These are phyloP conservation scores for Perca flavescens DNA, from an alignment of 2,113 vertebrate genomes.

Conservation along the genomic window DNA sequence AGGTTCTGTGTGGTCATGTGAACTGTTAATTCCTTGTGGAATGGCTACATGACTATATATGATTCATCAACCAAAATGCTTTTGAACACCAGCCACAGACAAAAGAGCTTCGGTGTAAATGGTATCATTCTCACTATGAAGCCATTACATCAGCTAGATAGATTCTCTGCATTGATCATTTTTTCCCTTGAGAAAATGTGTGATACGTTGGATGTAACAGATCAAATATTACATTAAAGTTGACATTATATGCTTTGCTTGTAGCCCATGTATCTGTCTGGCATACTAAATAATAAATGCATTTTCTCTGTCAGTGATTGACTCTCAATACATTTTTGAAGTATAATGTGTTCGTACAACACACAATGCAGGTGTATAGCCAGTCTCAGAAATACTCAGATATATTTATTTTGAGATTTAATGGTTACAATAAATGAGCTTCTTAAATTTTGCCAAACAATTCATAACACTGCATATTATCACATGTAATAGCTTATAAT, in stretches of 20 bases:
- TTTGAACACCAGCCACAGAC: not conserved
- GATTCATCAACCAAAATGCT: constrained; percentile 19
- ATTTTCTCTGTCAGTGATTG: constrained; percentile 9
- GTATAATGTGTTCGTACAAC: not conserved
- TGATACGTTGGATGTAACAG: not conserved
- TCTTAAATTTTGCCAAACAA: not conserved
- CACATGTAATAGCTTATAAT: constrained; percentile 14
- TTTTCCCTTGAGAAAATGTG: not conserved
- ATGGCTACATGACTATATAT: constrained; percentile 14
- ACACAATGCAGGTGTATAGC: not conserved
- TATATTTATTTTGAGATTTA: not conserved
- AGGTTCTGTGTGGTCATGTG: constrained; percentile 82
- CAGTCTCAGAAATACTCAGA: not conserved
- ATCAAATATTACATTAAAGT: constrained; percentile 15
- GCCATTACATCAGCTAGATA: not conserved
- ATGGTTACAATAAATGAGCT: not conserved
- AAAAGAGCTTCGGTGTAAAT: not conserved
- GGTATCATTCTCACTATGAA: not conserved
- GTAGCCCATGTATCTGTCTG: not conserved
- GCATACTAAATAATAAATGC: constrained; percentile 13
- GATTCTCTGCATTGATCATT: not conserved
- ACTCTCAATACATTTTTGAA: not conserved
- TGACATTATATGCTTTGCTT: constrained; percentile 13
- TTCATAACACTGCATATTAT: not conserved
- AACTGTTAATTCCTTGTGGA: constrained; percentile 12